Evolutionary conservation across 92 coral and sea anemone species (phyloP), one percentile per base, ranked within the genome.

Genomic region (Pocillopora meandrina): DNA sequence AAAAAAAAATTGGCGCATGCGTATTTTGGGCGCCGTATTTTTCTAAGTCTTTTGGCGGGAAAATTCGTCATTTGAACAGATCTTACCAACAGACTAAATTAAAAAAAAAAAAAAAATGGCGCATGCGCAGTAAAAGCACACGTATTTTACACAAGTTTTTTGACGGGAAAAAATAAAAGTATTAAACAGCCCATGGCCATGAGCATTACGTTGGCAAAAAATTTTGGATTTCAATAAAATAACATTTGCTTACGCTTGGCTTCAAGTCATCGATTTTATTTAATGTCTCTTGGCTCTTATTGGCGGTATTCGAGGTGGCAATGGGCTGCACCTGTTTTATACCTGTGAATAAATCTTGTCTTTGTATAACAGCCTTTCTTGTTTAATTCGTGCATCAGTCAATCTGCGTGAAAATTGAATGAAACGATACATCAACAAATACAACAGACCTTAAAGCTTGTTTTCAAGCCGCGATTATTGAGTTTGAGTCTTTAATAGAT

Each of bases 1-100:
- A 16, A 21, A 31, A 61, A 77, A 62, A 77, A 61, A 76, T 14
- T 49, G 82, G 82, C 82, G 72, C 72, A 78, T 77, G 82, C 82
- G 72, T 78, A 78, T 64, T 78, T 78, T 78, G 71, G 61, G 82
- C 71, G 82, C 82, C 82, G 55, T 68, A 68, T 67, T 65, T 65
- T 67, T 68, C 36, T 68, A 68, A 33, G 49, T 68, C 10, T 68
- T 67, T 67, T 68, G 19, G 72, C 19, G 52, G 72, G 72, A 68
- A 68, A 66, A 66, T 10, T 26, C 18, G 16, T 13, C 31, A 12
- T 67, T 67, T 9, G 1, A 67, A 69, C 73, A 5, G 10, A 64
- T 26, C 10, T 19, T 31, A 64, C 10, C 0, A 0, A 64, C 12
- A 19, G 12, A 14, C 2, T 64, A 64, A 64, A 19, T 64, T 0